Conservation (phyloP, 37 sponge, comb jelly and placozoan species). For the Halichondria panicea region DNA sequence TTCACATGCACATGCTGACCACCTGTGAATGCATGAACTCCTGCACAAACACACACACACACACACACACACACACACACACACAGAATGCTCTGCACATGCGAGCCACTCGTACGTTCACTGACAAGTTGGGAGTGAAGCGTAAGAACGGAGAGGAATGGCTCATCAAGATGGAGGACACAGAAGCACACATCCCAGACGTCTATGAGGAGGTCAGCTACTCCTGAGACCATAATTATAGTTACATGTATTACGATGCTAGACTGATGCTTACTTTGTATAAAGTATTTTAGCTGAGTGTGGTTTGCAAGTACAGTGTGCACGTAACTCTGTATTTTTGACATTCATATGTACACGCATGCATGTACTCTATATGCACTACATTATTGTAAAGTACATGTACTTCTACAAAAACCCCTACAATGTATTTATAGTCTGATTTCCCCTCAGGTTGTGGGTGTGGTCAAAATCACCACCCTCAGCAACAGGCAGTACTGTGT, state of each 20-base stretch:
- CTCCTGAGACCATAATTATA: not conserved
- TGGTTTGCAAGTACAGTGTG: not conserved
- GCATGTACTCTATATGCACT: not conserved
- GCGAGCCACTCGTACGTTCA: slow-evolving; percentile 91
- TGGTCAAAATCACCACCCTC: slow-evolving; percentile 94
- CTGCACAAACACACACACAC: too few relatives aligned
- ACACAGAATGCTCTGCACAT: slow-evolving; percentile 93
- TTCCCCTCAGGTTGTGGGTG: slow-evolving; percentile 38
- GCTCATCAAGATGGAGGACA: slow-evolving; percentile 98
- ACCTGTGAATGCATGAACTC: too few relatives aligned
- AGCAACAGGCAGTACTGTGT: slow-evolving; percentile 98
- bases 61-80: too few relatives aligned
- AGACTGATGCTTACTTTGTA: too few relatives aligned
- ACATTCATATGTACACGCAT: not conserved
- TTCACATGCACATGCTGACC: too few relatives aligned
- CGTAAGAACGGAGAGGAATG: slow-evolving; percentile 99
- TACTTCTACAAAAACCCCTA: not conserved
- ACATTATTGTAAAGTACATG: not conserved
- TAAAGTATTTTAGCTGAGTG: not conserved
- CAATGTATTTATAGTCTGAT: not conserved
- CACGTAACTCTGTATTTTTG: not conserved
- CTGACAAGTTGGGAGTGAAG: slow-evolving; percentile 74
- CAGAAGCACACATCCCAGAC: slow-evolving; percentile 99
- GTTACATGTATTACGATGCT: not conserved
- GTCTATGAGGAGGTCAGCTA: slow-evolving; percentile 91